A percentile compares a stretch with the other conserved stretches of the same genome.
These are phyloP conservation scores for Scelioninae gen. 2 DNA, from an alignment of 2,888 invertebrate species.

Conservation along the genomic window DNA sequence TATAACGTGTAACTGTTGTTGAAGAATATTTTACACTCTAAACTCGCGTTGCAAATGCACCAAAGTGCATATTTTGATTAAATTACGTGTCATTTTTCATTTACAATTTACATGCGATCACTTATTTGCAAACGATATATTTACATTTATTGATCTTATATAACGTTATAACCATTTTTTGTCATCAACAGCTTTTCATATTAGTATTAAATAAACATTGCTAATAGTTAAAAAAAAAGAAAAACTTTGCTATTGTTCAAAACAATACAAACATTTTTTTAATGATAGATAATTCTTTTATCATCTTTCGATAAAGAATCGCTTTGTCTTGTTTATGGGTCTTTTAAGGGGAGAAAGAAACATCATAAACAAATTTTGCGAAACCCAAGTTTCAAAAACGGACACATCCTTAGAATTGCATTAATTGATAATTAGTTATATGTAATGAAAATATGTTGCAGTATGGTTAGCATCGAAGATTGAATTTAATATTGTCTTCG, in stretches of 20 bases:
- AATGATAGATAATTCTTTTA: no score
- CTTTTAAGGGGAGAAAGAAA: no score
- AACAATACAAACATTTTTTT: not conserved
- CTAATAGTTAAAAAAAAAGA: constrained; percentile 17
- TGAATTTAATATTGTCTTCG: no score
- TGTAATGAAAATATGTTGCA: constrained; percentile 15
- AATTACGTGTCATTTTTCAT: no score
- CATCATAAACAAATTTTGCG: no score
- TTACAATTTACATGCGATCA: no score
- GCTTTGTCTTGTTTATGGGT: no score
- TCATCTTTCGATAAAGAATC: no score
- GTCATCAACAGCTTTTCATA: constrained; percentile 55
- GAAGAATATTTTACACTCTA: not conserved
- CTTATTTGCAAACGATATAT: no score
- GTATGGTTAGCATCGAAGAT: constrained; percentile 20
- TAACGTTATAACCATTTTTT: constrained; percentile 27
- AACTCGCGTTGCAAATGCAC: no score
- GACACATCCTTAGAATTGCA: no score
- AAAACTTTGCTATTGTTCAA: constrained; percentile 7
- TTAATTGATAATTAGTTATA: constrained; percentile 22
- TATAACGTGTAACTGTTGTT: constrained; percentile 36
- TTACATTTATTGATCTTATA: constrained; percentile 1
- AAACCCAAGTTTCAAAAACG: no score
- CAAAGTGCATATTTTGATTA: not conserved
- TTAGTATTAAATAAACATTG: constrained; percentile 35